phyloP scores from a whole-genome alignment of 2,888 invertebrate genomes.

The Ischnus inquisitorius region DNA sequence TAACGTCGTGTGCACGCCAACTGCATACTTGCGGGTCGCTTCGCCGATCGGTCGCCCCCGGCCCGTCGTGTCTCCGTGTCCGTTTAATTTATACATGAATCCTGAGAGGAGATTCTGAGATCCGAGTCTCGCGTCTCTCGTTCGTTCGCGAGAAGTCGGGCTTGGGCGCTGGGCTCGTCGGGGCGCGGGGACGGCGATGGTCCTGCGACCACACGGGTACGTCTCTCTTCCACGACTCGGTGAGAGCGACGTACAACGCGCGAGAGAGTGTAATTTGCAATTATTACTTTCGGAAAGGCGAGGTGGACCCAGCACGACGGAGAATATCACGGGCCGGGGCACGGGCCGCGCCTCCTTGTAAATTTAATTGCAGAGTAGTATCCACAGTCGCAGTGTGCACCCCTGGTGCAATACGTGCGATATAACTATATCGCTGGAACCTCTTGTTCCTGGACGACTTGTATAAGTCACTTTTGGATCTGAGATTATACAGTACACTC shows the following conservation, averaged over 20 bases:
- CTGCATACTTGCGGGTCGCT: slow-evolving; percentile 60
- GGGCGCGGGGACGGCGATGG: slow-evolving; percentile 24
- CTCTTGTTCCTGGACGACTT: slow-evolving; percentile 25
- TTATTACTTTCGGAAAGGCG: slow-evolving; percentile 71
- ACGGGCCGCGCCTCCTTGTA: slow-evolving; percentile 60
- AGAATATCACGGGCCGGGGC: slow-evolving; percentile 35
- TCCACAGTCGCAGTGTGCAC: slow-evolving; percentile 44
- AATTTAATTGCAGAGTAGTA: slow-evolving; percentile 61
- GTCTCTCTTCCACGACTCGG: slow-evolving; percentile 44
- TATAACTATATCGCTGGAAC: neutral
- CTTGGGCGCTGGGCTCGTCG: slow-evolving; percentile 36
- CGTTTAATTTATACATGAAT: slow-evolving; percentile 77
- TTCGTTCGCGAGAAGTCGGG: slow-evolving; percentile 56
- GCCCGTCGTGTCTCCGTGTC: slow-evolving; percentile 68
- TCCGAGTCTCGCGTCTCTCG: slow-evolving; percentile 31
- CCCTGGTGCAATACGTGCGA: slow-evolving; percentile 3
- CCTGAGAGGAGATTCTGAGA: slow-evolving; percentile 26
- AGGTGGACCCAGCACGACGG: slow-evolving; percentile 33
- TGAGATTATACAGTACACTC: neutral
- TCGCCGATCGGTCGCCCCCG: slow-evolving; percentile 52
- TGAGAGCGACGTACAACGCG: slow-evolving; percentile 36
- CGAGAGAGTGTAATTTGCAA: slow-evolving; percentile 76
- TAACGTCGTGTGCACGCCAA: slow-evolving; percentile 18
- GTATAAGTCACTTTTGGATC: slow-evolving; percentile 1
- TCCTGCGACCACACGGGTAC: slow-evolving; percentile 63